Base-by-base conservation (phyloP, 2,113 vertebrate genomes). In the Microcebus tavaratra region DNA sequence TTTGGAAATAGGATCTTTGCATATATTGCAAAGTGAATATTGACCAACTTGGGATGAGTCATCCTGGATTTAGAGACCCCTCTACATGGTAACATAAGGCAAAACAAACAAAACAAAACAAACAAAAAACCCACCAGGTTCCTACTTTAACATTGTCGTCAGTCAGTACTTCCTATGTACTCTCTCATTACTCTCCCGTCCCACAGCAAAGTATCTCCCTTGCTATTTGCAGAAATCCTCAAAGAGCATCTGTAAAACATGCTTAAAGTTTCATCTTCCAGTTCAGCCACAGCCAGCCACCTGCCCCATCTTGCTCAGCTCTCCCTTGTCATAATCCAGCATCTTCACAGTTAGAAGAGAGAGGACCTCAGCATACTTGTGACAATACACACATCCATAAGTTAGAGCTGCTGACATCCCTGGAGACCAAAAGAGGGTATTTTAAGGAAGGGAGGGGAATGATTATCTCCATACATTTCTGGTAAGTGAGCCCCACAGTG, bases 1-100 rank as follows among this genome's bases (percentile, higher is more conserved):
- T 59, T 79, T 91, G 36, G 42, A 76, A 96, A 87, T 53, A n/a
- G 29, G 29, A 29, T 79, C 75, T 89, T 55, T 84, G 45, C 20
- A 65, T 36, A 73, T 67, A 29, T 75, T 81, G 76, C 4, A 27
- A n/a, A 65, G 17, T n/a, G 70, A 12, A 65, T 36, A 57, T 57
- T 57, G 50, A 36, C 36, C 57, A 57, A 57, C 55, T 65, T 21
- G 5, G 73, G 23, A 48, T 79, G 36, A 59, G 9, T 17, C 29
- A 55, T 53, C 31, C 23, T 86, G 23, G 12, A 57, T 48, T 79
- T 55, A 82, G 42, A 86, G 23, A 17, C 57, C 12, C 3, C 23
- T 79, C 1, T 67, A 45, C 20, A 23, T 84, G 55, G 78, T 88
- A 65, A 83, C 4, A 73, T 45, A 29, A 87, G n/a, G 14, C 4